Evolutionary conservation across 2,113 vertebrate species (phyloP), one percentile per base, ranked within the genome.

Genomic region (Empidonax traillii): DNA sequence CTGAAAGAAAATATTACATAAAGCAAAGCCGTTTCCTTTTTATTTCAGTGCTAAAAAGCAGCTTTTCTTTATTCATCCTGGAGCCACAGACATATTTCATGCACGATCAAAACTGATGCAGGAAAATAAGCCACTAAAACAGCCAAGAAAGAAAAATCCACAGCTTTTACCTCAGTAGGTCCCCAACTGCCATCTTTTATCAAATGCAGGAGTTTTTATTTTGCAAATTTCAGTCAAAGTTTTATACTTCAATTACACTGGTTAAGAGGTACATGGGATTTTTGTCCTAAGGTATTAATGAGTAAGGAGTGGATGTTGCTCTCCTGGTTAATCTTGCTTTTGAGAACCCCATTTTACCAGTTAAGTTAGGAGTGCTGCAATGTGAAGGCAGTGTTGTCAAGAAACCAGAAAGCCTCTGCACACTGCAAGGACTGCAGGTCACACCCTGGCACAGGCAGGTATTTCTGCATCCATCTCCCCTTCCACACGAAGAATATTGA

Each of bases 361-460:
- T 71, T 24, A 43, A 43, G 4, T 27, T 31, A 11, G 7, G 9
- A 58, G 3, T 1, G 2, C 19, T 37, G 25, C 19, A 44, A 25
- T 1, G 1, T 1, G 2, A 43, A 76, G 25, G 7, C 19, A 31
- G 22, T 2, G 13, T 6, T 68, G 16, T 10, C 25, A 37, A 22
- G 47, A 87, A 72, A 33, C 3, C 3, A 22, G 41, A 28, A 65
- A 82, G n/a, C 28, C 21, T 30, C 19, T 51, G 22, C 19, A 14
- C 3, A 0, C 21, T 17, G 4, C 0, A 0, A 59, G 13, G 33
- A 12, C 13, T 51, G 27, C 12, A 28, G 12, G 8, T 62, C 17
- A 25, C 6, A 49, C 8, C 6, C 15, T 15, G 13, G 23, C 51
- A 30, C 35, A 68, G 20, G 7, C 8, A 76, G 14, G 10, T 43